Percentiles rank a stretch among this genome's conserved stretches.
Evolutionary conservation across 2,888 invertebrate species (phyloP).

Genomic region (Bombylius discolor): DNA sequence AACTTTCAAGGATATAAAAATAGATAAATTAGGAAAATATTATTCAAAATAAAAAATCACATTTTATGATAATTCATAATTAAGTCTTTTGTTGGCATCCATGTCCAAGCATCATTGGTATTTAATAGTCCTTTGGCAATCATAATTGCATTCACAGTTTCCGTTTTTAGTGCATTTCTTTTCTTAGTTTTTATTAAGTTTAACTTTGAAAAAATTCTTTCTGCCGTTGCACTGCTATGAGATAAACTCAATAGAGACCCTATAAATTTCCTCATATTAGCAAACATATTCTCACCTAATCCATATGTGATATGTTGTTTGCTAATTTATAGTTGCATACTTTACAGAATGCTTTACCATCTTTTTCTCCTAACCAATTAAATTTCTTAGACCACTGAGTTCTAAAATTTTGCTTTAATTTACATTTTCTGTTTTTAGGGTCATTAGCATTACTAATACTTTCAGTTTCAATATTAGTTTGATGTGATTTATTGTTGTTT

Average conservation of each 20-base stretch:
- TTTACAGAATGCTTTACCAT: conserved; percentile 5
- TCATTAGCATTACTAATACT: too few relatives aligned
- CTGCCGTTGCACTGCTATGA: conserved; percentile 2
- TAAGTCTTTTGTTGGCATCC: too few relatives aligned
- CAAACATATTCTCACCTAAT: conserved; percentile 4
- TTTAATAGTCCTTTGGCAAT: background rate
- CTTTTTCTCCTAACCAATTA: background rate
- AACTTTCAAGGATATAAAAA: too few relatives aligned
- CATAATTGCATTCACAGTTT: background rate
- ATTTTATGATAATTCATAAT: too few relatives aligned
- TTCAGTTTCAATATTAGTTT: conserved; percentile 3
- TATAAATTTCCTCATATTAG: conserved; percentile 2
- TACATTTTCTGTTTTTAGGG: too few relatives aligned
- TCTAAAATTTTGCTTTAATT: too few relatives aligned
- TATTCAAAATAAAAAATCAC: too few relatives aligned
- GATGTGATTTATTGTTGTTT: background rate
- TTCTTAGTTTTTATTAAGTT: background rate
- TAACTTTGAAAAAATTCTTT: background rate
- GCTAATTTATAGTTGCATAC: conserved; percentile 7
- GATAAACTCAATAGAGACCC: background rate
- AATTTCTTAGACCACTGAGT: too few relatives aligned
- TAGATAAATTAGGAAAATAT: too few relatives aligned
- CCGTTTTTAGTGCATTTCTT: background rate
- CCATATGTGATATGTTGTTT: conserved; percentile 3
- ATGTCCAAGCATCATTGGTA: too few relatives aligned